Conservation (phyloP, 2,797 vertebrate species). For the Poecilia picta region DNA sequence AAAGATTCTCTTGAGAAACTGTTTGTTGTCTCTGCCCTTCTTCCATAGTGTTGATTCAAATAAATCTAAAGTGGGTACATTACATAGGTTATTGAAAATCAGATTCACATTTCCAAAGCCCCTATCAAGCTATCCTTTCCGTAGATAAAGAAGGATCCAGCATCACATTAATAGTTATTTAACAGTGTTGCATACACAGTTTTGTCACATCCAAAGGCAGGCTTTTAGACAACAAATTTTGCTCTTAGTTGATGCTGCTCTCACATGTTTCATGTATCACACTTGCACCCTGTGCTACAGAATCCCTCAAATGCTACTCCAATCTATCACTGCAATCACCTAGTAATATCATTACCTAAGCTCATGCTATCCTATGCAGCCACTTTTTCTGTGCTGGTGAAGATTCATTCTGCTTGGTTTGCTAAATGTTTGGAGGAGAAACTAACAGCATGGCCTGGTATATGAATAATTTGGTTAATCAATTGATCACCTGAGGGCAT, state of each 20-base stretch:
- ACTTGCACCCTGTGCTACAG: not conserved
- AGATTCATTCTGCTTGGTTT: not conserved
- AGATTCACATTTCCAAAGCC: not conserved
- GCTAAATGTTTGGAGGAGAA: not conserved
- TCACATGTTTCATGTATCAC: not conserved
- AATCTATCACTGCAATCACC: not conserved
- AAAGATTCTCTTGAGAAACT: conserved; percentile 86
- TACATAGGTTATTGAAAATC: not conserved
- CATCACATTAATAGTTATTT: not conserved
- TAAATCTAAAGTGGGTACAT: conserved; percentile 66
- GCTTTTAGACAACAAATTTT: not conserved
- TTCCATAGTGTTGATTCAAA: conserved; percentile 88
- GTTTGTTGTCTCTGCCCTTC: conserved; percentile 84
- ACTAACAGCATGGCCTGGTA: not conserved
- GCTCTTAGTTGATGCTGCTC: not conserved
- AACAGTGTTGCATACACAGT: not conserved
- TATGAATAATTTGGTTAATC: not conserved
- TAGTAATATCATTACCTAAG: not conserved
- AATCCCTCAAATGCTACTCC: not conserved
- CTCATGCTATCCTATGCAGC: not conserved
- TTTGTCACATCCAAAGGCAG: not conserved
- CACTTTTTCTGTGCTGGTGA: not conserved
- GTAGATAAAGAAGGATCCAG: not conserved
- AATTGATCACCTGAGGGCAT: not conserved
- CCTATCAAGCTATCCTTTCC: not conserved